Conservation (phyloP, 2,888 invertebrate species). For the Eurytoma adleriae region DNA sequence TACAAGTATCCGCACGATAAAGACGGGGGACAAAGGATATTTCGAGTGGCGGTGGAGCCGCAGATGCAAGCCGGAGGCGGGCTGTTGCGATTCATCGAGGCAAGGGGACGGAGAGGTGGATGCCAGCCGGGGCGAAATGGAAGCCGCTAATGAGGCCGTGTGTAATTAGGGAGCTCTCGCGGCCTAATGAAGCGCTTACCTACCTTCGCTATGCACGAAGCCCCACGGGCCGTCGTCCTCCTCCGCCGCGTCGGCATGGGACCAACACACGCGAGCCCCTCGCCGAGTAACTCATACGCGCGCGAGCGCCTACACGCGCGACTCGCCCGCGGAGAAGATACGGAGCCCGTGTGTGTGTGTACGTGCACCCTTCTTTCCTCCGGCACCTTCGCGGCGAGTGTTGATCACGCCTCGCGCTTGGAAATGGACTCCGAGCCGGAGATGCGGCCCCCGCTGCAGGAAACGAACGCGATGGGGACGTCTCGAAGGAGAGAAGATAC, state of each 20-base stretch:
- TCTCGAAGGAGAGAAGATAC: conserved; percentile 59
- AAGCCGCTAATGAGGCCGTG: conserved; percentile 75
- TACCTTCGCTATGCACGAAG: conserved; percentile 67
- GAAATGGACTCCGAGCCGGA: conserved; percentile 36
- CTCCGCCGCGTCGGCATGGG: conserved; percentile 58
- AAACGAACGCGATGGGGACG: conserved; percentile 7
- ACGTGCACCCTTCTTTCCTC: conserved; percentile 53
- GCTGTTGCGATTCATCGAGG: conserved; percentile 44
- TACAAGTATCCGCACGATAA: neutral
- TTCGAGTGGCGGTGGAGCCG: neutral
- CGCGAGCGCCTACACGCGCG: neutral
- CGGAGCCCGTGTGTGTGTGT: neutral
- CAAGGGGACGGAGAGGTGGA: conserved; percentile 46
- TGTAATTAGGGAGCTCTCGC: conserved; percentile 76
- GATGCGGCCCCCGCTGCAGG: conserved; percentile 48
- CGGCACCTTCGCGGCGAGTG: conserved; percentile 64
- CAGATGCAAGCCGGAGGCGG: neutral
- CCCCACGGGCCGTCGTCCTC: conserved; percentile 52
- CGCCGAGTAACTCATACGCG: neutral
- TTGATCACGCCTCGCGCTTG: conserved; percentile 66
- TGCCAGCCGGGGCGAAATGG: conserved; percentile 61
- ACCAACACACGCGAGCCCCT: conserved; percentile 54
- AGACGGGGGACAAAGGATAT: too few species aligned
- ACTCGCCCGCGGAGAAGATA: neutral
- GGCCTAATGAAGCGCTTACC: conserved; percentile 76